Base-by-base conservation (phyloP, 2,888 invertebrate species). In the Siphlonurus alternatus region DNA sequence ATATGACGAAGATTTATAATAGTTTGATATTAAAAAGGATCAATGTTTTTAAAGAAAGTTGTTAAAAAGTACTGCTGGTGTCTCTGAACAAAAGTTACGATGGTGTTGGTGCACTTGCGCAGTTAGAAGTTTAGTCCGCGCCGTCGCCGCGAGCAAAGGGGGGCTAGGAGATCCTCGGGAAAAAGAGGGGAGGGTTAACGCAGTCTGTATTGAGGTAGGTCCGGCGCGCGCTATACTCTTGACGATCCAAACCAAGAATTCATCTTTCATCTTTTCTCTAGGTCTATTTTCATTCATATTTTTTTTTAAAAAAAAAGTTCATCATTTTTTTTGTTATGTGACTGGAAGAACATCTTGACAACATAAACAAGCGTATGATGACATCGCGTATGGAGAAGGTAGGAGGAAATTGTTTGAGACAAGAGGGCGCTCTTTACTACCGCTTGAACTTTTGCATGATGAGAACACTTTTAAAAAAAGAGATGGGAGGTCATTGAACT, bases 121-220 rank as follows among this genome's bases (percentile, higher is more conserved):
- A 38, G 7, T 15, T 10, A 38, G 7, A 38, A 10, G 15, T 5
- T 38, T 38, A 38, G 7, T 38, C 7, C 38, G 15, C 56, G 56
- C 7, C 53, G 53, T n/a, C 53, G 53, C 53, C 7, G 56, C 56
- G 7, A 20, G 22, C 15, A 5, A 38, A 22, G 19, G 22, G 56
- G 56, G 56, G 56, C 15, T 38, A 38, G 38, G 38, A 38, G 38
- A 38, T 10, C 38, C 7, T 10, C 7, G 15, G 38, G 56, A 56
- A 22, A n/a, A n/a, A 22, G 19, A 56, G 56, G 56, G 56, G 56
- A 56, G 56, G 56, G 56, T 56, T n/a, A 56, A 56, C 56, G 5
- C 56, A 56, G 56, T 56, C 56, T 56, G 22, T 56, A n/a, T 56
- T 56, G 56, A 56, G 56, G 56, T 56, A 56, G 56, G 56, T 56